Evolutionary conservation across 64 coral and sea anemone genomes (phyloP).

Genomic region (Actinia equina): DNA sequence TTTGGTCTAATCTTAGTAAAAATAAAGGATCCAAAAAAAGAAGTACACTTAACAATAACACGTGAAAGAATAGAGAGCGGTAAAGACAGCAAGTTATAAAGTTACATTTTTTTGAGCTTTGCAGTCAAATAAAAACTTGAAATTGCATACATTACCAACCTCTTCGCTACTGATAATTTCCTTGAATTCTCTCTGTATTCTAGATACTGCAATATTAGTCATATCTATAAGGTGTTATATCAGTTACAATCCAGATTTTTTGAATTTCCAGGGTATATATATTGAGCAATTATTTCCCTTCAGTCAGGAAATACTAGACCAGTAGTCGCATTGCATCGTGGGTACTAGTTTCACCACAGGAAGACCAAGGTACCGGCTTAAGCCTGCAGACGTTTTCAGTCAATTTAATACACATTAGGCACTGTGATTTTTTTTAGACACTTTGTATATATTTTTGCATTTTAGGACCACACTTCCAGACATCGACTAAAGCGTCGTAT

Average conservation of each 20-base stretch:
- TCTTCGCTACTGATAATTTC: constrained; percentile 56
- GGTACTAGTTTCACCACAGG: neutral
- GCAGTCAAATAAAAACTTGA: neutral
- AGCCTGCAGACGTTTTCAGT: too few relatives aligned
- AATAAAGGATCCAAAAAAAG: neutral
- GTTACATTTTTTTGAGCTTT: neutral
- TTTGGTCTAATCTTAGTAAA: neutral
- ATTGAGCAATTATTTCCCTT: neutral
- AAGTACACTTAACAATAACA: neutral
- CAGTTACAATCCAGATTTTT: too few relatives aligned
- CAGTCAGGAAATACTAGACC: neutral
- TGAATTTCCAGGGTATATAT: neutral
- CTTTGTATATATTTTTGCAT: too few relatives aligned
- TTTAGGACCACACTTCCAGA: too few relatives aligned
- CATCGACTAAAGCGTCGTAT: too few relatives aligned
- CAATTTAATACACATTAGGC: too few relatives aligned
- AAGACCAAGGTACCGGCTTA: neutral
- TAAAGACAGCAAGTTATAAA: neutral
- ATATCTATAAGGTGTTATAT: constrained; percentile 4
- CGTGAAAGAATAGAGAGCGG: neutral
- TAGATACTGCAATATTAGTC: constrained; percentile 64
- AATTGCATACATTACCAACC: constrained; percentile 15
- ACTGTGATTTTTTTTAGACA: too few relatives aligned
- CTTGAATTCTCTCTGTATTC: constrained; percentile 55
- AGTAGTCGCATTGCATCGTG: neutral